These are phyloP conservation scores for Nemopilema nomurai DNA, from an alignment of 30 jellyfish, hydroid and myxozoan genomes.

Conservation along the genomic window DNA sequence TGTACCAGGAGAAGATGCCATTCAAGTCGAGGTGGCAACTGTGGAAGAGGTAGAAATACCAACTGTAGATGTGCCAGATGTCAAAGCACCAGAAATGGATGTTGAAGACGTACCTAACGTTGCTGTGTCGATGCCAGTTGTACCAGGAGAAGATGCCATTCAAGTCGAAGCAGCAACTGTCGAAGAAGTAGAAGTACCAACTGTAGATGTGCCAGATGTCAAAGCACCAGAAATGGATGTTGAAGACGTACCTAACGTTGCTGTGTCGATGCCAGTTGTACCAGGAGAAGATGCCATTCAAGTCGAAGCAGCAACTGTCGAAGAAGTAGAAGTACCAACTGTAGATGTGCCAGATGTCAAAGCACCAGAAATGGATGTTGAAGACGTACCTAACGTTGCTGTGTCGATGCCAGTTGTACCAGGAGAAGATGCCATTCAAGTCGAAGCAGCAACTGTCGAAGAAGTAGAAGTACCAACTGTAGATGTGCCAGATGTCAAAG, in stretches of 20 bases:
- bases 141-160: neutral
- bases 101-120: neutral
- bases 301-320: too few species aligned
- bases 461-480: neutral
- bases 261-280: neutral
- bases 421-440: neutral
- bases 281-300: neutral
- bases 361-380: neutral
- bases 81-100: neutral
- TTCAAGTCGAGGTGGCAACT: neutral
- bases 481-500: slow-evolving; percentile 1
- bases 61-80: neutral
- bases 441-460: slow-evolving; percentile 3
- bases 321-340: too few species aligned
- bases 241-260: neutral
- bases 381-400: neutral
- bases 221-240: slow-evolving; percentile 1
- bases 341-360: too few species aligned
- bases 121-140: neutral
- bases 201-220: neutral
- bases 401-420: slow-evolving; percentile 1
- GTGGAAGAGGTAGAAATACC: neutral
- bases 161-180: slow-evolving; percentile 1
- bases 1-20: neutral
- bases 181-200: slow-evolving; percentile 2